These are phyloP conservation scores for Ptychobarbus kaznakovi DNA, from an alignment of 2,797 vertebrate genomes.

Conservation along the genomic window DNA sequence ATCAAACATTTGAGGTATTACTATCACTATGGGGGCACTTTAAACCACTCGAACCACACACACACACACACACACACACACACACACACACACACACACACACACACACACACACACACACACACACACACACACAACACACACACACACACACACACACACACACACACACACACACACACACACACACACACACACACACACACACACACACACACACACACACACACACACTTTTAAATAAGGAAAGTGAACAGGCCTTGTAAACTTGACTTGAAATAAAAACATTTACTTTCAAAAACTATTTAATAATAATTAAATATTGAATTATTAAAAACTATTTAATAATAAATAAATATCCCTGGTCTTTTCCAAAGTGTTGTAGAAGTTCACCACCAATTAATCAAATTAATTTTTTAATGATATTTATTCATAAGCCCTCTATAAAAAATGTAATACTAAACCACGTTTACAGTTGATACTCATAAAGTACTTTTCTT, in stretches of 20 bases:
- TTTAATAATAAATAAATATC: neutral
- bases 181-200: neutral
- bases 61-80: neutral
- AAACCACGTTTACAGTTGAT: slow-evolving; percentile 85
- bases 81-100: neutral
- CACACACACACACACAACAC: neutral
- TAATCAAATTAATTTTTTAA: slow-evolving; percentile 43
- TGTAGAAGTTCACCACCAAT: too few species aligned
- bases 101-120: neutral
- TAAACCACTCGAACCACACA: neutral
- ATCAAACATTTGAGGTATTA: neutral
- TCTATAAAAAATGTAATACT: slow-evolving; percentile 85
- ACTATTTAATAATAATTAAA: neutral
- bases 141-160: too few species aligned
- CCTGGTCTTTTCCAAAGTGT: neutral
- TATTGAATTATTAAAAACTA: neutral
- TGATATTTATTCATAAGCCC: slow-evolving; percentile 85
- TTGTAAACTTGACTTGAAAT: neutral
- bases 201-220: neutral
- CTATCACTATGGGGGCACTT: neutral
- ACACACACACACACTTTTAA: neutral
- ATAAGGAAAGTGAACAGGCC: neutral
- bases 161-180: too few species aligned
- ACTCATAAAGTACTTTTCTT: slow-evolving; percentile 80
- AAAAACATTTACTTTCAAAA: neutral